phyloP scores from a whole-genome alignment of 2,888 invertebrate genomes.

The Pardosa pseudoannulata region DNA sequence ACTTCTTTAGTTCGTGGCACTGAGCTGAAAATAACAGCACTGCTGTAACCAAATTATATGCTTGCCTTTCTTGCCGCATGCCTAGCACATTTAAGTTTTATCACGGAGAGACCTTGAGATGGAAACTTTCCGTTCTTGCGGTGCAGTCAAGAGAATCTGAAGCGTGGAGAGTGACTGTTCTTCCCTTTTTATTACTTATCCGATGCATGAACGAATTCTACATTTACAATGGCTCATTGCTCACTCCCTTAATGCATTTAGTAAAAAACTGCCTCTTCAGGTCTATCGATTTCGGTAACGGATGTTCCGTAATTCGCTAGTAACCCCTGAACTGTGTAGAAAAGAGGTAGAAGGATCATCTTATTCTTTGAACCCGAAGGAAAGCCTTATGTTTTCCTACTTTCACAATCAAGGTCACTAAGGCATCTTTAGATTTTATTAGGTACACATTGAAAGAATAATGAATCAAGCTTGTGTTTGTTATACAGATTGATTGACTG shows the following conservation, averaged over 20 bases:
- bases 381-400: no score
- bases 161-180: not conserved
- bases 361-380: no score
- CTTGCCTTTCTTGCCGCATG: not conserved
- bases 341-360: no score
- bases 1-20: no score
- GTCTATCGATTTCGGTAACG: not conserved
- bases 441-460: no score
- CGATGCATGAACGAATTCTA: not conserved
- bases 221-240: not conserved
- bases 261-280: not conserved
- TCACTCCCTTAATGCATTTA: not conserved
- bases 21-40: no score
- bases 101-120: not conserved
- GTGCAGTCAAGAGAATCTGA: not conserved
- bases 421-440: no score
- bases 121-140: not conserved
- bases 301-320: not conserved
- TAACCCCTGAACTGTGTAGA: no score
- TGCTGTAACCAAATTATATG: no score
- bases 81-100: not conserved
- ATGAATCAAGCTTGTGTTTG: no score
- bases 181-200: not conserved
- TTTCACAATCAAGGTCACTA: no score
- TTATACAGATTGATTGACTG: no score